Conservation (phyloP, 2,113 vertebrate genomes). For the Grallaria varia region DNA sequence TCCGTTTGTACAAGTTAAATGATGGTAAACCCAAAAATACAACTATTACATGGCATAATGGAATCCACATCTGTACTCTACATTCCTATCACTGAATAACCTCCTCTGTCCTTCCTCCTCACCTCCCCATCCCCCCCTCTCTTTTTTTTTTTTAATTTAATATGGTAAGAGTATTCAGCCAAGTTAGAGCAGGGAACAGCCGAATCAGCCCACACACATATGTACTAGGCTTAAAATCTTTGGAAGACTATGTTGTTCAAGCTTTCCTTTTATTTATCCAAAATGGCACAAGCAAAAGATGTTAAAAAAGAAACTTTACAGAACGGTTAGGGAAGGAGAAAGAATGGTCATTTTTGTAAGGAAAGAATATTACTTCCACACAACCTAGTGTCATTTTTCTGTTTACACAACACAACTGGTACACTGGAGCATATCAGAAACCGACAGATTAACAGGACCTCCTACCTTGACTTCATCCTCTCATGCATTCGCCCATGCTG, state of each 20-base stretch:
- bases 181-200: slow-evolving; percentile 46
- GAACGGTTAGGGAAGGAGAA: not conserved
- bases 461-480: slow-evolving; percentile 90
- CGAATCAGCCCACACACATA: slow-evolving; percentile 58
- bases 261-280: slow-evolving; percentile 13
- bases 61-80: slow-evolving; percentile 22
- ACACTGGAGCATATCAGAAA: not conserved
- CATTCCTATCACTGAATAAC: not conserved
- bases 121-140: not conserved
- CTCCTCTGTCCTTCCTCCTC: not conserved
- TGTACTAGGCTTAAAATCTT: slow-evolving; percentile 33
- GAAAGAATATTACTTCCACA: not conserved
- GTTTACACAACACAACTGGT: not conserved
- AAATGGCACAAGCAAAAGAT: slow-evolving; percentile 35
- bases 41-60: not conserved
- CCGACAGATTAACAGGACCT: not conserved
- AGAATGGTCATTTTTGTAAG: not conserved
- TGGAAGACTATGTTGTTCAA: slow-evolving; percentile 3
- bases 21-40: not conserved
- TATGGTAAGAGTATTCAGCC: slow-evolving; percentile 40
- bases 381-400: not conserved
- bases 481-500: slow-evolving; percentile 90
- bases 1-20: not conserved
- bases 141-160: not conserved
- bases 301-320: slow-evolving; percentile 24